phyloP scores from a whole-genome alignment of 2,797 vertebrate genomes.

The Neostethus bicornis region DNA sequence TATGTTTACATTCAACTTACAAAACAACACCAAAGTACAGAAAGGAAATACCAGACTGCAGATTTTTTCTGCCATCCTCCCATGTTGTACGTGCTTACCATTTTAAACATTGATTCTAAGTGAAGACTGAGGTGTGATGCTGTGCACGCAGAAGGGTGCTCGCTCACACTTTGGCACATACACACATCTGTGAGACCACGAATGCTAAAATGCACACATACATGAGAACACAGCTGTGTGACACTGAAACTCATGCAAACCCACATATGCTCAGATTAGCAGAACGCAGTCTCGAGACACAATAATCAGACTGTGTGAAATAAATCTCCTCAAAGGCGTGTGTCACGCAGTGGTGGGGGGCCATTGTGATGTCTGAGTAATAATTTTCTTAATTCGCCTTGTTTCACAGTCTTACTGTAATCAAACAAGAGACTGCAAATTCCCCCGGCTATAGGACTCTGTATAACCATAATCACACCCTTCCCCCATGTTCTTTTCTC shows the following conservation, averaged over 20 bases:
- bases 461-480: slow-evolving; percentile 56
- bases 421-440: slow-evolving; percentile 72
- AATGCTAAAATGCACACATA: slow-evolving; percentile 1
- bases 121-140: slow-evolving; percentile 58
- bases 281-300: slow-evolving; percentile 38
- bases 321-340: slow-evolving; percentile 65
- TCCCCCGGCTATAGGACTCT: slow-evolving; percentile 64
- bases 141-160: slow-evolving; percentile 18
- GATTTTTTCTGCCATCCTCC: slow-evolving; percentile 55
- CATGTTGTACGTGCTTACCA: slow-evolving; percentile 74
- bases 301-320: slow-evolving; percentile 61
- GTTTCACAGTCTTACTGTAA: slow-evolving; percentile 71
- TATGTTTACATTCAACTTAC: slow-evolving; percentile 40
- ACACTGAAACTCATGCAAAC: slow-evolving; percentile 9
- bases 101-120: slow-evolving; percentile 70
- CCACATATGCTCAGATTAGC: slow-evolving; percentile 35
- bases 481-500: slow-evolving; percentile 7
- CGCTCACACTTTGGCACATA: slow-evolving; percentile 1
- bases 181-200: not conserved
- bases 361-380: slow-evolving; percentile 67
- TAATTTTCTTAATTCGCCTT: slow-evolving; percentile 73
- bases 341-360: slow-evolving; percentile 61
- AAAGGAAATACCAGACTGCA: slow-evolving; percentile 66
- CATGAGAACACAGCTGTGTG: not conserved
- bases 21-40: slow-evolving; percentile 66